Percentiles rank a stretch among this genome's conserved stretches.
phyloP scores from a whole-genome alignment of 2,113 vertebrate genomes.

The Aleadryas rufinucha region DNA sequence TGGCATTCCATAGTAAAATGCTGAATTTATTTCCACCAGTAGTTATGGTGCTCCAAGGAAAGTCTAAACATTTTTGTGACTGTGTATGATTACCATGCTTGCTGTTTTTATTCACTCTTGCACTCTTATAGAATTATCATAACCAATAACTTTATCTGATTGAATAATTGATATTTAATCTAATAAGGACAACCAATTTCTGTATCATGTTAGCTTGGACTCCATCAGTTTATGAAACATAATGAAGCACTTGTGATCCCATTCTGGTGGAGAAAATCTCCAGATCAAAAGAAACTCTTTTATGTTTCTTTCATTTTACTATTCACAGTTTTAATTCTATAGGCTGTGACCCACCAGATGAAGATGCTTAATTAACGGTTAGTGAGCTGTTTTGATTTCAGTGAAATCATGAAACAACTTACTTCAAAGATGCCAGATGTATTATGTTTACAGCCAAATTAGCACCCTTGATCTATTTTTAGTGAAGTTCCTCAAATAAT shows the following conservation, averaged over 20 bases:
- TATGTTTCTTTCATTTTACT: conserved; percentile 16
- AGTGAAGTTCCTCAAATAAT: not conserved
- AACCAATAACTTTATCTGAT: not conserved
- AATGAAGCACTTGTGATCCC: conserved; percentile 36
- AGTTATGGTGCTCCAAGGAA: not conserved
- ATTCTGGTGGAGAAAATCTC: not conserved
- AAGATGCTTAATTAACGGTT: conserved; percentile 20
- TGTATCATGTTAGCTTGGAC: conserved; percentile 22
- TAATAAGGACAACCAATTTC: not conserved
- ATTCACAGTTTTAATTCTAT: conserved; percentile 11
- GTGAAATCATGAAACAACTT: not conserved
- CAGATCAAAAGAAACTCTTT: conserved; percentile 28
- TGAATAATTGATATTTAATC: not conserved
- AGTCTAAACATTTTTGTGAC: not conserved
- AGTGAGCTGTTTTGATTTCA: not conserved
- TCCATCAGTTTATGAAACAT: not conserved
- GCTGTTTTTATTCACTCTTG: not conserved
- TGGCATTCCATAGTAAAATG: not conserved
- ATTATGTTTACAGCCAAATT: not conserved
- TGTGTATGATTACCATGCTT: not conserved
- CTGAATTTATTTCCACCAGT: not conserved
- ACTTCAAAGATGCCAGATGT: conserved; percentile 12
- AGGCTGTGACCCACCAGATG: not conserved
- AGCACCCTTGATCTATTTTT: not conserved
- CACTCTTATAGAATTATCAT: not conserved